Conservation (phyloP, 2,113 vertebrate species). For the Gobio gobio region DNA sequence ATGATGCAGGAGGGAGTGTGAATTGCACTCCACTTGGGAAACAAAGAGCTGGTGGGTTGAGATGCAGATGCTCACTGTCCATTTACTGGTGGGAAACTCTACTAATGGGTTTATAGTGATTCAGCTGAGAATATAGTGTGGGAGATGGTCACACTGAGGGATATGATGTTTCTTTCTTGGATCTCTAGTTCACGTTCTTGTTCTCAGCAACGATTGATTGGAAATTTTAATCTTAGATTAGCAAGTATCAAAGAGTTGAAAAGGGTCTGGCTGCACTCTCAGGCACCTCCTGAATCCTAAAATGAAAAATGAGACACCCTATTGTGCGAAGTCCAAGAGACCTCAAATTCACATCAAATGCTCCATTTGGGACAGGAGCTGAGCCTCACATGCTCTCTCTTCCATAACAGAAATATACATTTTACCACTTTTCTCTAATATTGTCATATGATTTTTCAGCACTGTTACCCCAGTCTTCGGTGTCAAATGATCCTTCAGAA, state of each 20-base stretch:
- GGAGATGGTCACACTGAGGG: not conserved
- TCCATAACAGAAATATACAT: not conserved
- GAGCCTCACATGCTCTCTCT: not conserved
- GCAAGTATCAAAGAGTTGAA: slow-evolving; percentile 20
- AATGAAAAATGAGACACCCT: slow-evolving; percentile 3
- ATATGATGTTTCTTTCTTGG: not conserved
- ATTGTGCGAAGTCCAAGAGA: not conserved
- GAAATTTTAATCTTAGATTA: slow-evolving; percentile 21
- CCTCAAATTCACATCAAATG: not conserved
- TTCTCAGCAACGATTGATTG: not conserved
- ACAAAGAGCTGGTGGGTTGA: slow-evolving; percentile 27
- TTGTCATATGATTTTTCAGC: too few species aligned
- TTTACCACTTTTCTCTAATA: too few species aligned
- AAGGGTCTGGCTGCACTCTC: not conserved
- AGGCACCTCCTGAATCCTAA: not conserved
- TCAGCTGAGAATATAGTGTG: not conserved
- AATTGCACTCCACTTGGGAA: slow-evolving; percentile 20
- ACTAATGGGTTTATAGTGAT: not conserved
- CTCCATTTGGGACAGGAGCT: not conserved
- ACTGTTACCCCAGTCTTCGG: too few species aligned
- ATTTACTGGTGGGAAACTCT: slow-evolving; percentile 2
- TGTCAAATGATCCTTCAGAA: too few species aligned
- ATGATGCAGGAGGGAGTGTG: slow-evolving; percentile 10
- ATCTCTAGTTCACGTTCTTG: not conserved
- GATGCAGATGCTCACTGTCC: slow-evolving; percentile 18